Conservation (phyloP, 2,113 vertebrate species). For the Arvicanthis niloticus region DNA sequence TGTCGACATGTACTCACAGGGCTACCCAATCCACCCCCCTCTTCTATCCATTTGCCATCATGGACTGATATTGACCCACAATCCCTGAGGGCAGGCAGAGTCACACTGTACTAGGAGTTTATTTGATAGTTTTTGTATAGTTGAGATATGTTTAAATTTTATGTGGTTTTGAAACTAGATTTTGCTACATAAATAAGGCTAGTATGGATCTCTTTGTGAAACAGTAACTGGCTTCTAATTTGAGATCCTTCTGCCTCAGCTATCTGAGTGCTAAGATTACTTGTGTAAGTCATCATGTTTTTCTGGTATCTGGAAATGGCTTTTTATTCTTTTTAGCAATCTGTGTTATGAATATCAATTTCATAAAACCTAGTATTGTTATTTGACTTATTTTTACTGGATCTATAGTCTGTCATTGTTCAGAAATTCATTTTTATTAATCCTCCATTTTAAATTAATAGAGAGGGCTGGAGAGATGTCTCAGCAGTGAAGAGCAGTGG, state of each 20-base stretch:
- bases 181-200: neutral
- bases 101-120: neutral
- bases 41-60: too few species aligned
- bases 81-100: too few species aligned
- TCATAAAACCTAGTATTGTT: neutral
- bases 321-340: neutral
- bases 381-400: neutral
- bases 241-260: neutral
- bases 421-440: slow-evolving; percentile 9
- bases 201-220: neutral
- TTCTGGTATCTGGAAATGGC: neutral
- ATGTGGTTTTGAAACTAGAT: neutral
- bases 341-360: neutral
- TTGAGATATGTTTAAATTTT: neutral
- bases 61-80: too few species aligned
- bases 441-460: neutral
- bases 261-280: neutral
- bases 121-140: neutral
- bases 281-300: neutral
- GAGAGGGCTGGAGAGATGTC: too few species aligned
- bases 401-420: neutral
- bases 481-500: neutral
- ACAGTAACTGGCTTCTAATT: neutral
- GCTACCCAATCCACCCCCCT: too few species aligned
- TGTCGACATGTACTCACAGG: too few species aligned